Conservation (phyloP, 2,888 invertebrate species). For the Sipha maydis region DNA sequence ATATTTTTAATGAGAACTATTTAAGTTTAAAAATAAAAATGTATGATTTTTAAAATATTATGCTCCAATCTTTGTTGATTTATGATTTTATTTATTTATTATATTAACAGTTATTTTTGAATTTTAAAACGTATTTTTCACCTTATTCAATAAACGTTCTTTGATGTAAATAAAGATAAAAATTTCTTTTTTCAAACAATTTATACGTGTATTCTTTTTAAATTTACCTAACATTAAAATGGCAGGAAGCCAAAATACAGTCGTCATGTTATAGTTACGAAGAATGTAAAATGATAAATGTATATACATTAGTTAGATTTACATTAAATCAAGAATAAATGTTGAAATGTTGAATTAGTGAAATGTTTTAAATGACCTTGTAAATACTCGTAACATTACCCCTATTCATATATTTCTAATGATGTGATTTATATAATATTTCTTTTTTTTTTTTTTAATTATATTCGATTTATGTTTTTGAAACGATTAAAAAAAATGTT, state of each 20-base stretch:
- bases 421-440: too few species aligned
- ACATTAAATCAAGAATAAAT: not conserved
- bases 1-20: not conserved
- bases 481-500: not conserved
- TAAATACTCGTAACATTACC: not conserved
- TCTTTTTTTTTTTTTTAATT: too few species aligned
- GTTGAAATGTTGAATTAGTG: too few species aligned
- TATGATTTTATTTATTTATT: not conserved
- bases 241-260: slow-evolving; percentile 14
- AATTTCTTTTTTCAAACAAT: not conserved
- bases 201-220: not conserved
- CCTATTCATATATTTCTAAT: too few species aligned
- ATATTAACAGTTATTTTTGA: not conserved
- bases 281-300: slow-evolving; percentile 25
- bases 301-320: not conserved
- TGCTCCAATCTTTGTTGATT: too few species aligned
- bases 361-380: slow-evolving; percentile 6
- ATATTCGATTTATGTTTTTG: too few species aligned
- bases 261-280: not conserved
- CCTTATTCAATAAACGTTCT: not conserved
- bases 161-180: not conserved
- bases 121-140: not conserved
- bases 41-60: too few species aligned
- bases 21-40: not conserved
- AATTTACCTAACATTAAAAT: slow-evolving; percentile 4